These are phyloP conservation scores for Coregonus suidteri DNA, from an alignment of 2,797 vertebrate species.

Conservation along the genomic window DNA sequence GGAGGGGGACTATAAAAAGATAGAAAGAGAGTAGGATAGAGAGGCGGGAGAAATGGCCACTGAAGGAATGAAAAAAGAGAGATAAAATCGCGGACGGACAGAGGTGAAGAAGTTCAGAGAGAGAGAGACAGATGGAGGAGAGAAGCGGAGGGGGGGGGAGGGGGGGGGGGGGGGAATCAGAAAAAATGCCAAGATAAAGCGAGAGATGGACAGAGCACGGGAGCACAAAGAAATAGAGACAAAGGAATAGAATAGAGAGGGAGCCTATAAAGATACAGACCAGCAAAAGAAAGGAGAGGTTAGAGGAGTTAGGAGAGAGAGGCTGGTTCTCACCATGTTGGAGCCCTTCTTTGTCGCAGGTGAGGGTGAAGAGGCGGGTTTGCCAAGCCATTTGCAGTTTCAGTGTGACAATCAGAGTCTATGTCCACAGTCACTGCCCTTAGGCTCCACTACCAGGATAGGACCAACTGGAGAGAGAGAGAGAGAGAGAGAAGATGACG, in stretches of 20 bases:
- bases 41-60: neutral
- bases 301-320: neutral
- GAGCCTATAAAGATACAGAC: neutral
- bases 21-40: neutral
- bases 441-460: slow-evolving; percentile 89
- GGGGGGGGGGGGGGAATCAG: too few species aligned
- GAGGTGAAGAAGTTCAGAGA: neutral
- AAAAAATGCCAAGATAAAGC: neutral
- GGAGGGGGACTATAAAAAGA: slow-evolving; percentile 15
- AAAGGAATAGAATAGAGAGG: neutral
- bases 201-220: neutral
- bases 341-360: slow-evolving; percentile 97
- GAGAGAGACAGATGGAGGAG: slow-evolving; percentile 5
- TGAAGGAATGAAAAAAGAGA: too few species aligned
- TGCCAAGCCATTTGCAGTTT: slow-evolving; percentile 95
- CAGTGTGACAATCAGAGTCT: slow-evolving; percentile 87
- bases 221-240: neutral
- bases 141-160: neutral
- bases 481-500: neutral
- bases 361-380: slow-evolving; percentile 95
- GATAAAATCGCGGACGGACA: neutral
- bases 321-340: slow-evolving; percentile 84
- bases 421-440: slow-evolving; percentile 88
- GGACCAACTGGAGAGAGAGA: slow-evolving; percentile 82
- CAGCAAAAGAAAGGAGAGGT: neutral